Evolutionary conservation across 2,113 vertebrate genomes (phyloP).

Genomic region (Gobius niger): DNA sequence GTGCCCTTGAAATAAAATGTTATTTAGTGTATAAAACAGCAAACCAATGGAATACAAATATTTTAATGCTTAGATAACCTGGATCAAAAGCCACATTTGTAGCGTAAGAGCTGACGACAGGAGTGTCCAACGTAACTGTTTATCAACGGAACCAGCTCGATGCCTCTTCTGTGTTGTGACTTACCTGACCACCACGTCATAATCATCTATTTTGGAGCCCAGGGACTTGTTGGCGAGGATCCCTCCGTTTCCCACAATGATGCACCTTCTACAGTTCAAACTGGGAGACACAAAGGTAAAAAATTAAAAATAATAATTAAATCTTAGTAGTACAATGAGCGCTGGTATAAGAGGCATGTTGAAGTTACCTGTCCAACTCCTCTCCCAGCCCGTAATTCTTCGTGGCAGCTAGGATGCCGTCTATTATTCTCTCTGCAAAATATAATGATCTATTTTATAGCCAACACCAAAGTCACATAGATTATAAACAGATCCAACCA

Average conservation of each 20-base stretch:
- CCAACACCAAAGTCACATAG: too few species aligned
- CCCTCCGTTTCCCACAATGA: conserved; percentile 95
- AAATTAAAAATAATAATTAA: too few species aligned
- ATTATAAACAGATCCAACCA: too few species aligned
- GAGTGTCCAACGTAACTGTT: too few species aligned
- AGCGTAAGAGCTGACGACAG: too few species aligned
- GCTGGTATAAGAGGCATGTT: neutral
- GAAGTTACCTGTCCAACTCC: conserved; percentile 86
- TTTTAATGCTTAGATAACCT: too few species aligned
- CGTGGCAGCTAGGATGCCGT: conserved; percentile 87
- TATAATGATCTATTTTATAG: too few species aligned
- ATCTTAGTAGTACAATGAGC: conserved; percentile 36
- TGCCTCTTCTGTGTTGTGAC: conserved; percentile 35
- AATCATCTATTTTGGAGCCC: conserved; percentile 91
- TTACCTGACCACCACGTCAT: conserved; percentile 94
- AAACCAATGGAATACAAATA: too few species aligned
- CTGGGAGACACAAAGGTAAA: conserved; percentile 59
- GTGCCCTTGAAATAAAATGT: too few species aligned
- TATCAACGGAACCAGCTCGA: too few species aligned
- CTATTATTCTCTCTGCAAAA: conserved; percentile 88
- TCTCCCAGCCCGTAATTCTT: conserved; percentile 89
- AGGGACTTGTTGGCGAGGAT: conserved; percentile 96
- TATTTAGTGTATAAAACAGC: too few species aligned
- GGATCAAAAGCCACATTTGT: too few species aligned
- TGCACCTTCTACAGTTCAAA: conserved; percentile 89